A percentile compares a stretch with the other conserved stretches of the same genome.
phyloP scores from a whole-genome alignment of 2,113 vertebrate species.

The Gavia stellata region DNA sequence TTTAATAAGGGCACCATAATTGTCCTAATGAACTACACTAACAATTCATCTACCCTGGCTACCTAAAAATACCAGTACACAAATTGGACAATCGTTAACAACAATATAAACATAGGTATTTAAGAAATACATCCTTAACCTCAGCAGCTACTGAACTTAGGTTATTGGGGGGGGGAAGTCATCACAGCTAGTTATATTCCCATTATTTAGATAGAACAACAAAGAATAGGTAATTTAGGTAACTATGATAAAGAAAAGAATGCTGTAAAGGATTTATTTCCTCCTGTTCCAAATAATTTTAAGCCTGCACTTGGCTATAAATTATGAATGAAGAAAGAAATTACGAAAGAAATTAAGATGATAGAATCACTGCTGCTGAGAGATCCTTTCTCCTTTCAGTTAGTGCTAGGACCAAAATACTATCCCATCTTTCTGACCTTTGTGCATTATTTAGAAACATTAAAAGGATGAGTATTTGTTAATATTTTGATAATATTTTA shows the following conservation, averaged over 20 bases:
- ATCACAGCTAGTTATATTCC: not conserved
- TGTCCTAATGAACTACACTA: not conserved
- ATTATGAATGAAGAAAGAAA: not conserved
- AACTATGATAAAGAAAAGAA: not conserved
- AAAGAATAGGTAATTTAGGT: not conserved
- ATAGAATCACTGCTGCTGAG: not conserved
- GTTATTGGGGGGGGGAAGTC: not conserved
- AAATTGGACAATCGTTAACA: not conserved
- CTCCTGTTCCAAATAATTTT: not conserved
- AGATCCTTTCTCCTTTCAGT: slow-evolving; percentile 4
- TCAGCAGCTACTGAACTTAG: not conserved
- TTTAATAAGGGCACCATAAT: not conserved
- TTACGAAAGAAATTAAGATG: not conserved
- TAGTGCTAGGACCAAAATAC: not conserved
- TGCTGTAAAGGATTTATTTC: not conserved
- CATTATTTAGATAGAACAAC: not conserved
- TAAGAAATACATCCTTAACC: not conserved
- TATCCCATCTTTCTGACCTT: not conserved
- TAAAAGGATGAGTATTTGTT: not conserved
- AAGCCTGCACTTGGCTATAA: not conserved
- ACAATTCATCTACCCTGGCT: not conserved
- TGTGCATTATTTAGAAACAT: not conserved
- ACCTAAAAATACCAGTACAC: not conserved
- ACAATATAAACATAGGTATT: not conserved
- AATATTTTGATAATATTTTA: not conserved